Evolutionary conservation across 2,888 invertebrate species (phyloP).

Genomic region (Bembecia ichneumoniformis): DNA sequence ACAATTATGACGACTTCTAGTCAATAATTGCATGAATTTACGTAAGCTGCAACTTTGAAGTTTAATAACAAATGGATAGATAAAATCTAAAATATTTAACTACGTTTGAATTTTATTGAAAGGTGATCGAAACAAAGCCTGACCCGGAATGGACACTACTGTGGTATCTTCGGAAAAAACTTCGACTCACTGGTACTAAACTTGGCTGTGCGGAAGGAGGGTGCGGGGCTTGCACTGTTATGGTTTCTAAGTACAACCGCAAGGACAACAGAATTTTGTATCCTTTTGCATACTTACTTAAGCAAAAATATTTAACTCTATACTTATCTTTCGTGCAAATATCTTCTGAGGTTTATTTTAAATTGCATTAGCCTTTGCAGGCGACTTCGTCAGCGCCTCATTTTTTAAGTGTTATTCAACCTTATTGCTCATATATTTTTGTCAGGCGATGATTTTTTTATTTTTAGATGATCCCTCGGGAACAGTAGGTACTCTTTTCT

Average conservation of each 20-base stretch:
- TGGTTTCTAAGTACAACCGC: constrained; percentile 86
- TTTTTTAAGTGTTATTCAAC: too few species aligned
- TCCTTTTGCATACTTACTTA: constrained; percentile 39
- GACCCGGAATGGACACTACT: constrained; percentile 91
- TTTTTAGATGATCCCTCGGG: too few species aligned
- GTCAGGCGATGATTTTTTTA: too few species aligned
- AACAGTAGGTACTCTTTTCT: too few species aligned
- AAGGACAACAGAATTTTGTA: constrained; percentile 60
- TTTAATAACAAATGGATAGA: not conserved
- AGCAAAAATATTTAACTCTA: too few species aligned
- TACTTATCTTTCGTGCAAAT: too few species aligned
- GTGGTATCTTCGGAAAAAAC: constrained; percentile 86
- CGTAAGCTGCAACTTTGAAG: not conserved
- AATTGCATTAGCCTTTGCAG: too few species aligned
- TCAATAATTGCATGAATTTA: not conserved
- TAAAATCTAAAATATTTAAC: too few species aligned
- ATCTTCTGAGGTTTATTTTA: too few species aligned
- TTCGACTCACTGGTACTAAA: constrained; percentile 89
- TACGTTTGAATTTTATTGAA: constrained; percentile 3
- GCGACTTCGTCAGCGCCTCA: too few species aligned
- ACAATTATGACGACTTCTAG: constrained; percentile 7
- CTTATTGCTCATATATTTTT: too few species aligned
- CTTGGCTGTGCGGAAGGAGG: constrained; percentile 95
- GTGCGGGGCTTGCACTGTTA: constrained; percentile 97
- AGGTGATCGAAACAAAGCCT: constrained; percentile 82